Percentiles rank a stretch among this genome's conserved stretches.
phyloP scores from a whole-genome alignment of 2,113 vertebrate genomes.

The Hemibagrus wyckioides region DNA sequence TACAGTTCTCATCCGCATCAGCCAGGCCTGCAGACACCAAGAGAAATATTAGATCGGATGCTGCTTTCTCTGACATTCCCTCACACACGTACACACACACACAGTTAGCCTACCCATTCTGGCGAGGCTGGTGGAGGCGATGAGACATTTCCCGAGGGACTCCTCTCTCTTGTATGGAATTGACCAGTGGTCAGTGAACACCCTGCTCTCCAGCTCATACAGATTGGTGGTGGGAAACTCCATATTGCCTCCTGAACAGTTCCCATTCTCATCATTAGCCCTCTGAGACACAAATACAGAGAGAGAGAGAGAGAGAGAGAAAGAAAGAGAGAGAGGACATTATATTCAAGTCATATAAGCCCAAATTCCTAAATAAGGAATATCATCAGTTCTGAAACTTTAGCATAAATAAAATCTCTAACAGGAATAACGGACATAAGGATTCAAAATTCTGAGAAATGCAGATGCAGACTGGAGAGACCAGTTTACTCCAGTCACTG shows the following conservation, averaged over 20 bases:
- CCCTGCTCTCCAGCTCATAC: constrained; percentile 96
- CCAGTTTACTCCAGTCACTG: neutral
- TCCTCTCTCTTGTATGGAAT: constrained; percentile 98
- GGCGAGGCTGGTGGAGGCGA: constrained; percentile 92
- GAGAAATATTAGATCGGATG: neutral
- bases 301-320: neutral
- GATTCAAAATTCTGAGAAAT: neutral
- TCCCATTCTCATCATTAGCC: constrained; percentile 97
- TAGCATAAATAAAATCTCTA: neutral
- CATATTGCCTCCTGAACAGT: constrained; percentile 91
- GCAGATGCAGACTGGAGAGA: neutral
- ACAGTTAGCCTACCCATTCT: constrained; percentile 80
- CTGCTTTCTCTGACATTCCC: neutral
- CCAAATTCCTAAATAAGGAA: neutral
- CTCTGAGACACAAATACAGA: constrained; percentile 62
- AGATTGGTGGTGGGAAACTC: constrained; percentile 98
- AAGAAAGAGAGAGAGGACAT: neutral
- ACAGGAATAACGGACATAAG: neutral
- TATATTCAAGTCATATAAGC: neutral
- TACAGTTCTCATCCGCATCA: constrained; percentile 97
- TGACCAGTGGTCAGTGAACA: constrained; percentile 98
- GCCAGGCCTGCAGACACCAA: constrained; percentile 82
- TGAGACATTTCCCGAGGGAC: constrained; percentile 94
- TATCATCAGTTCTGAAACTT: neutral
- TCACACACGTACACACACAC: constrained; percentile 1